These are phyloP conservation scores for Leptobrachium leishanense DNA, from an alignment of 2,113 vertebrate species.

Conservation along the genomic window DNA sequence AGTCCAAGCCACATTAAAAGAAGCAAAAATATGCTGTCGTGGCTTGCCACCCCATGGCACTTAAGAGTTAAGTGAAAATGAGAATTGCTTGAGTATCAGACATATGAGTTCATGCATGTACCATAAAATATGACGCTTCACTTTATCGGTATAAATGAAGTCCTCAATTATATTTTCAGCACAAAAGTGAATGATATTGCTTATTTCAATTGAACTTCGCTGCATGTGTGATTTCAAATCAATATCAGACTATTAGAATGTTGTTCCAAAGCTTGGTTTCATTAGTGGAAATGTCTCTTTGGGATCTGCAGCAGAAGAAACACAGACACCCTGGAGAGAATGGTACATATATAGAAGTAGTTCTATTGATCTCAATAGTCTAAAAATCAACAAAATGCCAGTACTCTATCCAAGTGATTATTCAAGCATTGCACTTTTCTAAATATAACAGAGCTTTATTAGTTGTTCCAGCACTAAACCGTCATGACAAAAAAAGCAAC, in stretches of 20 bases:
- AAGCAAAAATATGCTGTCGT: no score
- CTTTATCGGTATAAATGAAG: slow-evolving; percentile 37
- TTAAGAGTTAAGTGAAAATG: not conserved
- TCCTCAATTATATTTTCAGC: slow-evolving; percentile 35
- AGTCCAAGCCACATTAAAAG: not conserved
- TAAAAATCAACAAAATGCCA: slow-evolving; percentile 5
- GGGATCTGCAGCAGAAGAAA: slow-evolving; percentile 35
- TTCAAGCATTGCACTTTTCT: not conserved
- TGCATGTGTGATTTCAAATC: slow-evolving; percentile 41
- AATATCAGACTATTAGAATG: slow-evolving; percentile 48
- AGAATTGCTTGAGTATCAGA: not conserved
- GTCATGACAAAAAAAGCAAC: no score
- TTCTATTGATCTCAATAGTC: slow-evolving; percentile 43
- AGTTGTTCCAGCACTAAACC: not conserved
- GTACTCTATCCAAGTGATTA: not conserved
- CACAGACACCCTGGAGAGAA: slow-evolving; percentile 34
- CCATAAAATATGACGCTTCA: slow-evolving; percentile 18
- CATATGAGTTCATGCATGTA: slow-evolving; percentile 14
- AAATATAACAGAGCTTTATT: not conserved
- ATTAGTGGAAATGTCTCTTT: slow-evolving; percentile 44
- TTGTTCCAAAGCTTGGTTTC: slow-evolving; percentile 46
- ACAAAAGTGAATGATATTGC: slow-evolving; percentile 40
- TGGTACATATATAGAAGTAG: slow-evolving; percentile 35
- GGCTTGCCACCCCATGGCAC: no score
- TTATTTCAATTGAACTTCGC: slow-evolving; percentile 41